Evolutionary conservation across 2,797 vertebrate genomes (phyloP), one percentile per base, ranked within the genome.

Genomic region (Pseudotriccus pelzelni): DNA sequence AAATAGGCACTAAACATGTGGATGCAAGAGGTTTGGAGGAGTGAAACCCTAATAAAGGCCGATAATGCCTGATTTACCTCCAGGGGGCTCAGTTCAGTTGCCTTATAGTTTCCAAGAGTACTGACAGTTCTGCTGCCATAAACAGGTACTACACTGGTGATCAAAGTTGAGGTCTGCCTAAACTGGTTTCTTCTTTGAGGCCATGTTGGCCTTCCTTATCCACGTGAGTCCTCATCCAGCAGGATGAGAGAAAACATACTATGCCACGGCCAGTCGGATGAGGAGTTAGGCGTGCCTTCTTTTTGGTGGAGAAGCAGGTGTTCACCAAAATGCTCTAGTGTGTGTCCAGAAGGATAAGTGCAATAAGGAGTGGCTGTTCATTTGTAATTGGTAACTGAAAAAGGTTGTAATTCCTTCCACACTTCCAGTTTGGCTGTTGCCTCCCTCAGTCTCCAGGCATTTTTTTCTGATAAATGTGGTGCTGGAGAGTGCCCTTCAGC

Each of bases 211-310:
- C 4, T 12, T 73, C 32, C 7, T 16, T 64, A 43, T 6, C n/a
- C 27, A 14, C 12, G 1, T 82, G 44, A 9, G 25, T 53, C 37
- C 39, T 86, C 41, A 68, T 76, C 46, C 73, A 60, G 18, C n/a
- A 27, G 21, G 10, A 63, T n/a, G 36, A 16, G 21, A 64, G 25
- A 43, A 50, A 46, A 37, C 18, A 21, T 15, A 9, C 52, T 9
- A 9, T 2, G 6, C 34, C 20, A 3, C 18, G 15, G 20, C 37
- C 39, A 53, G 60, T 41, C 25, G 0, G 0, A 1, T 32, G 25
- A 39, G 50, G 56, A 64, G 43, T 30, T 9, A 18, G 46, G 8
- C 56, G 10, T 27, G 60, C 37, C n/a, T 68, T 32, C 7, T 8
- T 25, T 68, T 17, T 66, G 58, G 36, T 70, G 52, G 18, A 78